Percentiles rank a stretch among this genome's conserved stretches.
Conservation (phyloP, 1,140 invertebrate genomes). For the Drosophila pallidifrons region DNA sequence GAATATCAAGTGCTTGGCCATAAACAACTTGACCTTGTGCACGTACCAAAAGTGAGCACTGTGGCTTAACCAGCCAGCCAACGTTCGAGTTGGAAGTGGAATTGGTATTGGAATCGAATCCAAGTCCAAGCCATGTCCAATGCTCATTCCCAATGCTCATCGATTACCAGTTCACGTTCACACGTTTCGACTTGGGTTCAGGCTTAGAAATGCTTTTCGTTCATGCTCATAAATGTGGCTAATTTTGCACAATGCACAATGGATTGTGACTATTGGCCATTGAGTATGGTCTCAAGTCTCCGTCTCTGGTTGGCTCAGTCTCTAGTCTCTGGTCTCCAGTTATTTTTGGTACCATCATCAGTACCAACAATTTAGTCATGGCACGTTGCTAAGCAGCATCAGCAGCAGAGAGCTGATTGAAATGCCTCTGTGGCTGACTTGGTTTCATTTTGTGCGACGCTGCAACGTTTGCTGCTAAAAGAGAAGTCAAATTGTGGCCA, state of each 20-base stretch:
- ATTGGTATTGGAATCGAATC: neutral
- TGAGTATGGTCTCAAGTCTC: neutral
- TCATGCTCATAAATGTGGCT: slow-evolving; percentile 78
- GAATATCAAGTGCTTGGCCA: slow-evolving; percentile 76
- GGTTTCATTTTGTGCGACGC: slow-evolving; percentile 31
- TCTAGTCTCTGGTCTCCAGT: slow-evolving; percentile 7
- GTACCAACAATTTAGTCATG: slow-evolving; percentile 56
- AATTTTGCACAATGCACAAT: slow-evolving; percentile 57
- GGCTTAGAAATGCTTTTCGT: slow-evolving; percentile 62
- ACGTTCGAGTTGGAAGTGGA: neutral
- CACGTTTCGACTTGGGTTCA: slow-evolving; percentile 56
- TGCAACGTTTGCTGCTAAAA: slow-evolving; percentile 9
- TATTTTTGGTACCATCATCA: slow-evolving; percentile 16
- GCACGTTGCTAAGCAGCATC: slow-evolving; percentile 60
- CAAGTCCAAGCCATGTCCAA: slow-evolving; percentile 22
- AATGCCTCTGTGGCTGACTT: slow-evolving; percentile 56
- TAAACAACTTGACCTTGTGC: slow-evolving; percentile 82
- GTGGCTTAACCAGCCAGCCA: neutral
- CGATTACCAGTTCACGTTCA: slow-evolving; percentile 80
- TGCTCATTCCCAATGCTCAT: slow-evolving; percentile 65
- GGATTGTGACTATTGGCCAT: slow-evolving; percentile 23
- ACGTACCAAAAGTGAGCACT: slow-evolving; percentile 50
- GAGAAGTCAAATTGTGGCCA: slow-evolving; percentile 71
- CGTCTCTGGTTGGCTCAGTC: slow-evolving; percentile 1
- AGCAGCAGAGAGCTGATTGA: slow-evolving; percentile 60